Base-by-base conservation (phyloP, 2,797 vertebrate species). In the Channa striata region DNA sequence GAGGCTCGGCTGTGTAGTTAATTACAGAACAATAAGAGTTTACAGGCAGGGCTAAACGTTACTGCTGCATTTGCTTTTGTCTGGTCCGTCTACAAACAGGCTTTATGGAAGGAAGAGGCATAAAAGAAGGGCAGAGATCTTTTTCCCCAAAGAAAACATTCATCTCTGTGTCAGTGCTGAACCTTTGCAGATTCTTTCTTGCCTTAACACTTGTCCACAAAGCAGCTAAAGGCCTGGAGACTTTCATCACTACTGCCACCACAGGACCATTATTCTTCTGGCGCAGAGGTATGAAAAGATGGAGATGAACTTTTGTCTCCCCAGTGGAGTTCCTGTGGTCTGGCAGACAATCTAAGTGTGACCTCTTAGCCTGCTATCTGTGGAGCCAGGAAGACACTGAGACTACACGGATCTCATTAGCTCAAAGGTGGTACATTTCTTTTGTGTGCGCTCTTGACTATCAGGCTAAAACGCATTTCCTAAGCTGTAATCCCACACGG, bases 1-100 rank as follows among this genome's bases (percentile, higher is more conserved):
- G 57, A 80, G 77, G 64, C 68, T 69, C 52, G 17, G 48, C 56
- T 68, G 68, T 69, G 39, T 46, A 83, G 72, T 87, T 87, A 82
- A 87, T 90, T 81, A 89, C 54, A 71, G 72, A 66, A 77, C 77
- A 87, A 74, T 70, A 39, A 52, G 59, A 72, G 59, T 71, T 76
- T 78, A 57, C 42, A 34, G 53, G 39, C 43, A 59, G 65, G 25
- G 59, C 59, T 74, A 81, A 87, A 68, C 43, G 42, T 44, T 68
- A 58, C 74, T 77, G 53, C 57, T 60, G 49, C 51, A 2, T 74
- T 57, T 59, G 67, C 85, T 89, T 90, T 90, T 42, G 88, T 88
- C 87, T 74, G 78, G 59, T 77, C 77, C 81, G 80, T 63, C 69
- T 23, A 79, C 79, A 86, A 89, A 86, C 63, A 66, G 57, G 68